Evolutionary conservation across 2,797 vertebrate species (phyloP).

Genomic region (Paratrypauchen microcephalus): DNA sequence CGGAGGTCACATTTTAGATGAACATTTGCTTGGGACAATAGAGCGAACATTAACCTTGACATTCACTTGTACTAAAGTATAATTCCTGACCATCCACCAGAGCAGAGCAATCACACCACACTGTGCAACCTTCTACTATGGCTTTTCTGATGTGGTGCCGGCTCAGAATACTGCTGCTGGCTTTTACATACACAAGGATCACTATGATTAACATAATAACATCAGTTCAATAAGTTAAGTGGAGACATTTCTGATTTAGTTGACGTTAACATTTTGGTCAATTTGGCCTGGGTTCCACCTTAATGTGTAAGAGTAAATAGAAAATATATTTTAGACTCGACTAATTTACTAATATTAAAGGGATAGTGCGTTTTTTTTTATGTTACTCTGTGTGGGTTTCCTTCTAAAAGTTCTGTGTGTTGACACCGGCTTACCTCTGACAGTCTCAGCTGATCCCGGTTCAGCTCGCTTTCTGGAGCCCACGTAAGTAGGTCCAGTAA

Average conservation of each 20-base stretch:
- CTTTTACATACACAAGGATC: slow-evolving; percentile 55
- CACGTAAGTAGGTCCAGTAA: no score
- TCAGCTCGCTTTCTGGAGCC: no score
- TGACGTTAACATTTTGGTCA: slow-evolving; percentile 54
- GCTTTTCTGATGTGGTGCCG: slow-evolving; percentile 62
- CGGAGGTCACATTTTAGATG: background rate
- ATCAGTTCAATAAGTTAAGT: slow-evolving; percentile 31
- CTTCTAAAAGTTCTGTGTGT: no score
- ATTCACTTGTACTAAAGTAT: background rate
- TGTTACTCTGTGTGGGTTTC: no score
- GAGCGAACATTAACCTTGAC: background rate
- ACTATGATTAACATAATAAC: background rate
- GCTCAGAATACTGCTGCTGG: slow-evolving; percentile 71
- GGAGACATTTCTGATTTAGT: slow-evolving; percentile 59
- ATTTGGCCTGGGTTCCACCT: background rate
- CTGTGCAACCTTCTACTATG: slow-evolving; percentile 57
- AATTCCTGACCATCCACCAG: background rate
- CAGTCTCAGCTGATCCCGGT: no score
- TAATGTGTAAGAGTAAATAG: no score
- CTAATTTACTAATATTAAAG: background rate
- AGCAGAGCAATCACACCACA: slow-evolving; percentile 3
- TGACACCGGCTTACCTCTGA: no score
- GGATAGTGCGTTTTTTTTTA: no score
- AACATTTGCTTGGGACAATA: background rate
- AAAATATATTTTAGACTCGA: no score